These are phyloP conservation scores for Halichondria panicea DNA, from an alignment of 37 sponge, comb jelly and placozoan genomes.

Conservation along the genomic window DNA sequence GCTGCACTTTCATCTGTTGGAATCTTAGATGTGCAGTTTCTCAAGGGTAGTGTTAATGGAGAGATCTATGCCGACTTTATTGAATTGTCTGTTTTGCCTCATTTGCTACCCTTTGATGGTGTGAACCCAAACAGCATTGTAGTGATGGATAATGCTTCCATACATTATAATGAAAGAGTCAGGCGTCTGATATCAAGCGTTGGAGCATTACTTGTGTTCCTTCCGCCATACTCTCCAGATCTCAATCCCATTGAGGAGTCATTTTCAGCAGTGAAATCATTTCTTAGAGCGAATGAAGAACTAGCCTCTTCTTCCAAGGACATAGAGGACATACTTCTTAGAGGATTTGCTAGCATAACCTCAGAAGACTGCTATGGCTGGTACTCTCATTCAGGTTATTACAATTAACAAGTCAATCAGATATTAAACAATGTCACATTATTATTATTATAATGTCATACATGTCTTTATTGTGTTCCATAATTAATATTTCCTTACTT, in stretches of 20 bases:
- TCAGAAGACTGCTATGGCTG: constrained; percentile 3
- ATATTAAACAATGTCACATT: background rate
- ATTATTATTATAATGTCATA: background rate
- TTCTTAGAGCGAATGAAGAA: constrained; percentile 24
- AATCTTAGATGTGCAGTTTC: constrained; percentile 23
- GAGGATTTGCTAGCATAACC: constrained; percentile 7
- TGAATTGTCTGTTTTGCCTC: constrained; percentile 12
- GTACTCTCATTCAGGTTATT: constrained; percentile 5
- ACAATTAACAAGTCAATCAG: background rate
- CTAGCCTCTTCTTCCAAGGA: background rate
- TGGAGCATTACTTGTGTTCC: constrained; percentile 10
- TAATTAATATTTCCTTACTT: background rate
- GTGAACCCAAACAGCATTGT: constrained; percentile 19
- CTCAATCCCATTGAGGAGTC: constrained; percentile 24
- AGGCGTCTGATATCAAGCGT: constrained; percentile 7
- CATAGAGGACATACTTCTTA: constrained; percentile 2
- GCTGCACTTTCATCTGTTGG: constrained; percentile 12
- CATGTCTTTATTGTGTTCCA: background rate
- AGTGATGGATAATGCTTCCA: constrained; percentile 26
- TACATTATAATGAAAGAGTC: constrained; percentile 2
- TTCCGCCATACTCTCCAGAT: constrained; percentile 14
- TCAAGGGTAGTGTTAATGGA: constrained; percentile 16
- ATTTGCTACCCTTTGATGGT: constrained; percentile 38
- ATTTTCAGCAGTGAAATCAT: constrained; percentile 9
- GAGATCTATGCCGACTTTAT: constrained; percentile 1